A percentile compares a stretch with the other conserved stretches of the same genome.
Evolutionary conservation across 2,888 invertebrate species (phyloP).

Genomic region (Orthosia incerta): DNA sequence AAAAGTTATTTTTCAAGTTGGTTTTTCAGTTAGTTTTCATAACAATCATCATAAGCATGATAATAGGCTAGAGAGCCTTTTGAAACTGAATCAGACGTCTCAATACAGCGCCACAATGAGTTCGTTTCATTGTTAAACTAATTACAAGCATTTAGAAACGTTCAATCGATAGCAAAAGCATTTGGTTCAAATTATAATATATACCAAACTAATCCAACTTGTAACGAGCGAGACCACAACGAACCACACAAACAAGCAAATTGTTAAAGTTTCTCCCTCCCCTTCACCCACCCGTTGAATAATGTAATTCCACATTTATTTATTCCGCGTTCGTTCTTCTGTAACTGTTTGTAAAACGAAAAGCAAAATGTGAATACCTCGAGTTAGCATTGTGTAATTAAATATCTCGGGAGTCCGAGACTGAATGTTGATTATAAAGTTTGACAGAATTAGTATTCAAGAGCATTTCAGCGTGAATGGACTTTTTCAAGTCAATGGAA

Average conservation of each 20-base stretch:
- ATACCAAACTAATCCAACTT: constrained; percentile 13
- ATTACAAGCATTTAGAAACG: not conserved
- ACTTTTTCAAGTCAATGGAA: no score
- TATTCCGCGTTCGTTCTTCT: constrained; percentile 37
- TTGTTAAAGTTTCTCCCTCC: constrained; percentile 1
- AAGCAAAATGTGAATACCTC: constrained; percentile 25
- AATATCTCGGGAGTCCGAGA: not conserved
- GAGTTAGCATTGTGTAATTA: not conserved
- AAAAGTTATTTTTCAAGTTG: no score
- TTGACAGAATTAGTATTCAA: no score
- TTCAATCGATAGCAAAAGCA: not conserved
- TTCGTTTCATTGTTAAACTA: not conserved
- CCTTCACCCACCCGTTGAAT: not conserved
- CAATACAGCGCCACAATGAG: no score
- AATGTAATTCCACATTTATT: constrained; percentile 31
- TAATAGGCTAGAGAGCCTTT: no score
- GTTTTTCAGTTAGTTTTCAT: no score
- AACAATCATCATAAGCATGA: no score
- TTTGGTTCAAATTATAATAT: not conserved
- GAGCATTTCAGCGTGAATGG: no score
- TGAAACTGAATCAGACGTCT: no score
- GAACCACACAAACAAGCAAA: not conserved
- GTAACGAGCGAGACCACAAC: constrained; percentile 24
- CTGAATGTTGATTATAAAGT: no score
- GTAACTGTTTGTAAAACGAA: constrained; percentile 50